Base-by-base conservation (phyloP, 2,888 invertebrate species). In the Belgica antarctica region DNA sequence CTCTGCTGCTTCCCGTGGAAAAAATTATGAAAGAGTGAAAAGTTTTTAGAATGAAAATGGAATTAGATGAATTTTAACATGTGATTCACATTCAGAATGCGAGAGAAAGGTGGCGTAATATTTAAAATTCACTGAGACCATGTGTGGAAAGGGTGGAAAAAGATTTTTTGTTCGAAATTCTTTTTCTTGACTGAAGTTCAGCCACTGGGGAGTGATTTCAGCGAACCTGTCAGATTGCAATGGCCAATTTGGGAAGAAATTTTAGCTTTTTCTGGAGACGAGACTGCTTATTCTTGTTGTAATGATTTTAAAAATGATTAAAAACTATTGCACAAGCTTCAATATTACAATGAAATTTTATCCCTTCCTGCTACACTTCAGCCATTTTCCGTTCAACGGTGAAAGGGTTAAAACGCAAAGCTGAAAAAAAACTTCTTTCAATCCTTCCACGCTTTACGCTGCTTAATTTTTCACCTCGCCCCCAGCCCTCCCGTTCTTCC, bases 41-140 rank as follows among this genome's bases (percentile, higher is more conserved):
- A 66, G 46, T 63, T 63, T 34, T 19, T 15, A 66, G 65, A 41
- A 66, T 47, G 47, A 66, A 66, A 66, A 57, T 68, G 68, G 68
- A 68, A 68, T 68, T 68, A 68, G 68, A 68, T 68, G 68, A 68
- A 68, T 68, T 68, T 27, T 65, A 46, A 47, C 47, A 65, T 47
- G 65, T 65, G 65, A 65, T 36, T 28, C 24, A n/a, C 25, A 19
- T 52, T 52, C 52, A 22, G 25, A 65, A 65, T 25, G 27, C 25
- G 27, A 4, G 27, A 25, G 34, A 12, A 12, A 31, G 12, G 34
- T 31, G 34, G 34, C n/a, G n/a, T n/a, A n/a, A n/a, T n/a, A n/a
- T n/a, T n/a, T n/a, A n/a, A n/a, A n/a, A n/a, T n/a, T n/a, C n/a
- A n/a, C n/a, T n/a, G n/a, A n/a, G n/a, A n/a, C n/a, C n/a, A 41